phyloP scores from a whole-genome alignment of 2,797 vertebrate genomes.

The Coranthus polyacanthus region DNA sequence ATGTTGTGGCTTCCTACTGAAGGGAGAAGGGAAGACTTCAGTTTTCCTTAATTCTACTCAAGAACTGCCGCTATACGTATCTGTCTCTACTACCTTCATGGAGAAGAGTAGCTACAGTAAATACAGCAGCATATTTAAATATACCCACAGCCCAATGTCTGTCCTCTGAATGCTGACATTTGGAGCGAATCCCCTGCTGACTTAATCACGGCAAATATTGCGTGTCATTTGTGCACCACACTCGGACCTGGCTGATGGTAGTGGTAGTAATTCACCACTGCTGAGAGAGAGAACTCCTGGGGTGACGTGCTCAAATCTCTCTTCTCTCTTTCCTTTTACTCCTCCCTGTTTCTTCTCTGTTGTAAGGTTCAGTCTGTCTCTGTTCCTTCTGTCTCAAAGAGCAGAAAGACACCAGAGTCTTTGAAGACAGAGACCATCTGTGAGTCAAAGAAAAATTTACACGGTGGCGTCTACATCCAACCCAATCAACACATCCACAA shows the following conservation, averaged over 20 bases:
- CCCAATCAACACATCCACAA: background rate
- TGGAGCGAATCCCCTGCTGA: constrained; percentile 86
- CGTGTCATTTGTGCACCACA: constrained; percentile 85
- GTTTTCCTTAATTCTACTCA: background rate
- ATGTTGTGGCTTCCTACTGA: background rate
- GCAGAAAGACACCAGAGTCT: constrained; percentile 62
- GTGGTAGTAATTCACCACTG: constrained; percentile 86
- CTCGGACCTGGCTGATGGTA: constrained; percentile 85
- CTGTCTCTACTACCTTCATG: constrained; percentile 22
- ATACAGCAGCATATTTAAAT: constrained; percentile 54
- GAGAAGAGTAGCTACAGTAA: constrained; percentile 30
- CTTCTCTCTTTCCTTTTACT: constrained; percentile 30
- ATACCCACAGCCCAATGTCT: constrained; percentile 57
- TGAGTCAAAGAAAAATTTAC: background rate
- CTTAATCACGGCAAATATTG: constrained; percentile 87
- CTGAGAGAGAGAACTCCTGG: constrained; percentile 81
- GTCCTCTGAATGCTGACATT: constrained; percentile 85
- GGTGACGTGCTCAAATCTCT: constrained; percentile 68
- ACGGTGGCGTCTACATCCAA: background rate
- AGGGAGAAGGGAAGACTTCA: background rate
- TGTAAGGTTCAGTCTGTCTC: constrained; percentile 33
- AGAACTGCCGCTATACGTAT: too few relatives aligned
- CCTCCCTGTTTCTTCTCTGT: constrained; percentile 21
- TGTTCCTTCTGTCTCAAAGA: constrained; percentile 44
- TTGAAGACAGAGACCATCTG: constrained; percentile 62